A percentile compares a stretch with the other conserved stretches of the same genome.
Evolutionary conservation across 1,140 invertebrate genomes (phyloP).

Genomic region (Holotrichia oblita): DNA sequence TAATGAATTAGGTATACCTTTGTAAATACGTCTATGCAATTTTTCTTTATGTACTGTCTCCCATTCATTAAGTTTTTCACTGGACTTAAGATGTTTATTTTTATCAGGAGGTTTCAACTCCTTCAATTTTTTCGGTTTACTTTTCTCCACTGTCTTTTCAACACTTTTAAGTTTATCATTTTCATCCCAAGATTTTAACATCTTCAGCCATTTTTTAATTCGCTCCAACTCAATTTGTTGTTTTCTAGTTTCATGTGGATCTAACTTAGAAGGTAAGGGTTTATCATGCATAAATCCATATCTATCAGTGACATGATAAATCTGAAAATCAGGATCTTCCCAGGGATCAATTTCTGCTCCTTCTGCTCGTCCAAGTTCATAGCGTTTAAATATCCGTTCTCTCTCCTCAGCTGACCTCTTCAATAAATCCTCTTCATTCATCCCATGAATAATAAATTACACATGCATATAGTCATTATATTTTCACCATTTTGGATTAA

Average conservation of each 20-base stretch:
- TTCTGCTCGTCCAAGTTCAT: conserved; percentile 90
- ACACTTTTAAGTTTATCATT: conserved; percentile 26
- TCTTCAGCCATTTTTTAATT: conserved; percentile 97
- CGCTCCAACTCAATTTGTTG: conserved; percentile 87
- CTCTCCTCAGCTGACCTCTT: conserved; percentile 89
- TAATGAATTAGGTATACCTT: conserved; percentile 95
- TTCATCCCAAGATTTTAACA: conserved; percentile 84
- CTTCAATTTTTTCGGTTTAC: conserved; percentile 12
- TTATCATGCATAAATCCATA: conserved; percentile 98
- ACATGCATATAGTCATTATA: conserved; percentile 25
- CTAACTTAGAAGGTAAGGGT: conserved; percentile 79
- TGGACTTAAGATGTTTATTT: conserved; percentile 38
- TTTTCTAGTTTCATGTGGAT: conserved; percentile 78
- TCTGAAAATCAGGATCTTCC: conserved; percentile 96
- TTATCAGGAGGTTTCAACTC: conserved; percentile 33
- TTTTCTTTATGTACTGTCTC: conserved; percentile 78
- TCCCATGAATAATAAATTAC: conserved; percentile 57
- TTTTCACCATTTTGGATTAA: conserved; percentile 9
- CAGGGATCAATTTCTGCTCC: conserved; percentile 92
- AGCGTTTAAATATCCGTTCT: conserved; percentile 92
- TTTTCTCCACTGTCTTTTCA: background rate
- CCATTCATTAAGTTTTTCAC: conserved; percentile 40
- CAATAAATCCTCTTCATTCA: conserved; percentile 78
- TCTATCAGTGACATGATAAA: conserved; percentile 90
- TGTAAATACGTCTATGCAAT: conserved; percentile 89